phyloP scores from a whole-genome alignment of 2,888 invertebrate genomes.

The Dione juno region DNA sequence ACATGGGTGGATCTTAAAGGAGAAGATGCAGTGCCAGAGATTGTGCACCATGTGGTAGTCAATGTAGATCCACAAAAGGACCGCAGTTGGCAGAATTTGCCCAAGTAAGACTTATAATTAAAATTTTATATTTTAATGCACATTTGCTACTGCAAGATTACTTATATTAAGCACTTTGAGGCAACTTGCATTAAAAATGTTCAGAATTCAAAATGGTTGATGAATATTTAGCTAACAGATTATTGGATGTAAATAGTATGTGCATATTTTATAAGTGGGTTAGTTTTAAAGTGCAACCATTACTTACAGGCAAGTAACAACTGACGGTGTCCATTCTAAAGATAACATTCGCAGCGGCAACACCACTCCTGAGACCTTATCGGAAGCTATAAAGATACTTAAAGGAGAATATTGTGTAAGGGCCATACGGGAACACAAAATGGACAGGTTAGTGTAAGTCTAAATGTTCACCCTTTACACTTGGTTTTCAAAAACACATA shows the following conservation, averaged over 20 bases:
- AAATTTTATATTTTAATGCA: too few relatives aligned
- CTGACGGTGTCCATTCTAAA: constrained; percentile 94
- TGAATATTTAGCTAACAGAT: too few relatives aligned
- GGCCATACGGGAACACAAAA: constrained; percentile 96
- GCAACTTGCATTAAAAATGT: too few relatives aligned
- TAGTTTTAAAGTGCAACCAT: too few relatives aligned
- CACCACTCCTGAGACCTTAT: constrained; percentile 93
- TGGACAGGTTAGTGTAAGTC: constrained; percentile 87
- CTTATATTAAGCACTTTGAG: too few relatives aligned
- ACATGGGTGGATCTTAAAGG: constrained; percentile 99
- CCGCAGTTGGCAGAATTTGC: constrained; percentile 87
- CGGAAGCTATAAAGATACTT: constrained; percentile 97
- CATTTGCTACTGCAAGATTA: too few relatives aligned
- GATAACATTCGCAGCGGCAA: constrained; percentile 92
- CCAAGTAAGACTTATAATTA: constrained; percentile 55
- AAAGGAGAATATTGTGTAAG: constrained; percentile 97
- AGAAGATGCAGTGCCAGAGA: constrained; percentile 99
- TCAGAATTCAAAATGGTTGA: too few relatives aligned
- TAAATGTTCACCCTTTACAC: neutral
- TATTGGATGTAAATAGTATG: too few relatives aligned
- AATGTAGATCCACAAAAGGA: constrained; percentile 94
- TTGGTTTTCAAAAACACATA: neutral
- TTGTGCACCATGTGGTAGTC: constrained; percentile 98
- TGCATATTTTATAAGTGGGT: too few relatives aligned
- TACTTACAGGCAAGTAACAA: constrained; percentile 85